Evolutionary conservation across 2,113 vertebrate species (phyloP).

Genomic region (Rhagologus leucostigma): DNA sequence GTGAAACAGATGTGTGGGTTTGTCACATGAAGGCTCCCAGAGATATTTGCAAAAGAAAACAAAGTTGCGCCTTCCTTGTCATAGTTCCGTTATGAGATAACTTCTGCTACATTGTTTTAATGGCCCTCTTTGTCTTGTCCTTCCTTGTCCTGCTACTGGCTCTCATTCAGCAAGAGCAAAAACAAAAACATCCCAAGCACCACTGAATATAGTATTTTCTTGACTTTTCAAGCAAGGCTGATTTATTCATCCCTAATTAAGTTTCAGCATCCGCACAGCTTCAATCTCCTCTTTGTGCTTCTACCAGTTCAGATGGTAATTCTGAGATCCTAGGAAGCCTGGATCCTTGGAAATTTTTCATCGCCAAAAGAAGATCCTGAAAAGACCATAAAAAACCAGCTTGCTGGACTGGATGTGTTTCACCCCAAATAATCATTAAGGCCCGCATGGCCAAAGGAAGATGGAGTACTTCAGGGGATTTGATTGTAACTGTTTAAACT

Average conservation of each 20-base stretch:
- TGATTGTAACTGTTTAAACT: neutral
- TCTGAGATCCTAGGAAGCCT: neutral
- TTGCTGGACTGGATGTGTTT: neutral
- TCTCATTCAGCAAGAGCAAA: neutral
- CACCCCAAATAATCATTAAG: neutral
- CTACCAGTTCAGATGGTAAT: neutral
- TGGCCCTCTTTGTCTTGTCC: neutral
- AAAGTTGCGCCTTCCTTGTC: neutral
- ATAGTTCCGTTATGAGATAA: neutral
- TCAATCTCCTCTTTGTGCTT: slow-evolving; percentile 4
- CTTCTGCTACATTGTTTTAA: neutral
- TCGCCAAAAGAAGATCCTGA: neutral
- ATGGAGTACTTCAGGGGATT: neutral
- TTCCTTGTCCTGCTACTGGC: neutral
- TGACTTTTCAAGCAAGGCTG: slow-evolving; percentile 7
- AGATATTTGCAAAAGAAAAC: neutral
- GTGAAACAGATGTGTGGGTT: neutral
- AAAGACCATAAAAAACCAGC: neutral
- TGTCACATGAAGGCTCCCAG: neutral
- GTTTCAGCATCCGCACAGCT: neutral
- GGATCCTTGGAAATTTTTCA: neutral
- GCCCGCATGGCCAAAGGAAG: neutral
- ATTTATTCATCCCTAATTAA: slow-evolving; percentile 1
- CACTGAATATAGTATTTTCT: neutral
- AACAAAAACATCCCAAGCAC: neutral